Percentiles rank a stretch among this genome's conserved stretches.
Evolutionary conservation across 37 sponge, comb jelly and placozoan species (phyloP).

Genomic region (Chondrosia reniformis): DNA sequence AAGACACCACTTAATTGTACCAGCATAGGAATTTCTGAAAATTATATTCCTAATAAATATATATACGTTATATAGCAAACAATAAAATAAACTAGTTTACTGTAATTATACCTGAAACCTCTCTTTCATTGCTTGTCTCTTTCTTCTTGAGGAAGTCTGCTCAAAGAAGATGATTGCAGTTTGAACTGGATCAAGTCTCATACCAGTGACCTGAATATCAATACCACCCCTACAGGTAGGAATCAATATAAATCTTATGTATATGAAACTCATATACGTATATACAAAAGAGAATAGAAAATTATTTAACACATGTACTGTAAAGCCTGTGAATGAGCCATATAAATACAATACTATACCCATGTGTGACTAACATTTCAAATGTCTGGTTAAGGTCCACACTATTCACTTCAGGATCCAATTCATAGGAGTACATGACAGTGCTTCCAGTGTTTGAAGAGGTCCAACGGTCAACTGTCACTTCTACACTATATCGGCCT

Average conservation of each 20-base stretch:
- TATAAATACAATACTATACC: neutral
- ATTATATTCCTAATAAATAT: too few species aligned
- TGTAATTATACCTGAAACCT: too few species aligned
- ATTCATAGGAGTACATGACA: neutral
- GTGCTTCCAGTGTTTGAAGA: too few species aligned
- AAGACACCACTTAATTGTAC: too few species aligned
- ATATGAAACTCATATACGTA: too few species aligned
- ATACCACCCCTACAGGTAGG: constrained; percentile 16
- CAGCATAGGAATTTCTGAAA: too few species aligned
- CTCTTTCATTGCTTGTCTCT: constrained; percentile 4
- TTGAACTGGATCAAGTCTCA: neutral
- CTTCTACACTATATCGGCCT: too few species aligned
- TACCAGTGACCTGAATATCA: neutral
- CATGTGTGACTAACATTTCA: neutral
- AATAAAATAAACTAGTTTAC: too few species aligned
- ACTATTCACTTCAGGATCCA: neutral
- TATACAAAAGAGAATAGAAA: too few species aligned
- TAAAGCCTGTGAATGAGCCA: neutral
- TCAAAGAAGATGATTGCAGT: neutral
- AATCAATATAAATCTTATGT: neutral
- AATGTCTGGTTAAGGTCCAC: neutral
- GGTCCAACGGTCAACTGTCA: neutral
- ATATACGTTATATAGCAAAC: too few species aligned
- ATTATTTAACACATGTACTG: too few species aligned
- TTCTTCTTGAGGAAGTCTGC: neutral